phyloP scores from a whole-genome alignment of 2,113 vertebrate genomes.

The Ciconia maguari region DNA sequence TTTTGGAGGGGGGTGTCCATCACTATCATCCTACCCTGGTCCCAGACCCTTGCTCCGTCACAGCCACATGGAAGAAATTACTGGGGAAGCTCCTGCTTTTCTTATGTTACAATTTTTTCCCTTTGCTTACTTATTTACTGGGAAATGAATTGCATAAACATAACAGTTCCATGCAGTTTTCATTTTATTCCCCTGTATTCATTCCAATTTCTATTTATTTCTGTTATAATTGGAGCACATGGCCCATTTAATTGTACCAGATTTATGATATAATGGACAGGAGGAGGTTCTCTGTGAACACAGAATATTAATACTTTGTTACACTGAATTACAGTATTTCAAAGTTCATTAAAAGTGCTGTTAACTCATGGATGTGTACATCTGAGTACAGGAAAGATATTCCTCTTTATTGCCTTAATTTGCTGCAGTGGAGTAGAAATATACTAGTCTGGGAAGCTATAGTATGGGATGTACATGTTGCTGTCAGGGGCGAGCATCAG shows the following conservation, averaged over 20 bases:
- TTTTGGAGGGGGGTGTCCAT: not conserved
- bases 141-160: conserved; percentile 7
- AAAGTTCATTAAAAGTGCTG: not conserved
- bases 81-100: not conserved
- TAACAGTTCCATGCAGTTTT: not conserved
- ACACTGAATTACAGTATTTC: not conserved
- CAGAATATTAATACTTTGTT: not conserved
- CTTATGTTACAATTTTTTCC: not conserved
- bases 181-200: conserved; percentile 21
- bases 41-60: not conserved
- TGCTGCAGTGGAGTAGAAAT: not conserved
- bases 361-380: not conserved
- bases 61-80: not conserved
- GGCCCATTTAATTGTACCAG: conserved; percentile 37
- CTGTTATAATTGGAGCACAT: conserved; percentile 9
- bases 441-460: not conserved
- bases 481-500: not conserved
- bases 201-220: conserved; percentile 39
- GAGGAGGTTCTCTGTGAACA: conserved; percentile 11
- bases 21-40: not conserved
- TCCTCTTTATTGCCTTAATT: not conserved
- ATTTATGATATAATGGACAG: conserved; percentile 27
- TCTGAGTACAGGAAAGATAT: not conserved
- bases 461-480: not conserved
- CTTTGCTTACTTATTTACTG: conserved; percentile 11